Conservation (phyloP, 2,797 vertebrate species). For the Ctenosaura bakeri region DNA sequence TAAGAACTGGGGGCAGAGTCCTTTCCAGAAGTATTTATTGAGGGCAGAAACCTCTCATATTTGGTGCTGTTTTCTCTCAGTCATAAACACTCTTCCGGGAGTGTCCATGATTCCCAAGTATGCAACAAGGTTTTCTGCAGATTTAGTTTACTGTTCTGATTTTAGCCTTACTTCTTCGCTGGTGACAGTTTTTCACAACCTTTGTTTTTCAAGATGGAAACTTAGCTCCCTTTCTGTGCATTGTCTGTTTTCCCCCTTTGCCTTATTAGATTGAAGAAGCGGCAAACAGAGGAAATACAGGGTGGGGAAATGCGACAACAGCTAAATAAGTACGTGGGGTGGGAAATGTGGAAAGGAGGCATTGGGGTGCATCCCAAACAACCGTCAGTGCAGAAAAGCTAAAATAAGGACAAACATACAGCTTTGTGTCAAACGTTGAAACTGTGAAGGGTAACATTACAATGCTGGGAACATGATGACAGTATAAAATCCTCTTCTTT, state of each 20-base stretch:
- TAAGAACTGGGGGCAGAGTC: background rate
- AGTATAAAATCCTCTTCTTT: too few species aligned
- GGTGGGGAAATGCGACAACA: too few species aligned
- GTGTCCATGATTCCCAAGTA: background rate
- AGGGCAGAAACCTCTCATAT: background rate
- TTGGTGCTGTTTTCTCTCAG: background rate
- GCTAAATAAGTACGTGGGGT: too few species aligned
- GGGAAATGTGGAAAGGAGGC: too few species aligned
- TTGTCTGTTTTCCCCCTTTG: background rate
- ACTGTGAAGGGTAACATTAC: too few species aligned
- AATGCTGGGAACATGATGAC: too few species aligned
- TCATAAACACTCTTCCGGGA: background rate
- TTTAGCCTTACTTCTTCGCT: background rate
- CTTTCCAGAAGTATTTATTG: background rate
- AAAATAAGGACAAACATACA: too few species aligned
- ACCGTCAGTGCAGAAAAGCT: too few species aligned
- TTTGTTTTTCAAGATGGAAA: background rate
- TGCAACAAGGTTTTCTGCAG: background rate
- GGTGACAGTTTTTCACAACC: background rate
- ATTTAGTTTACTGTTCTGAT: background rate
- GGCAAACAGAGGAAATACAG: too few species aligned
- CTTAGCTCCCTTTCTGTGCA: background rate
- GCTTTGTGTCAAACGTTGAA: too few species aligned
- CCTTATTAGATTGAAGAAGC: background rate
- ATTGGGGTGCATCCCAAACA: too few species aligned